These are phyloP conservation scores for Paelopatides confundens DNA, from an alignment of 53 echinoderm and acorn worm genomes.

Conservation along the genomic window DNA sequence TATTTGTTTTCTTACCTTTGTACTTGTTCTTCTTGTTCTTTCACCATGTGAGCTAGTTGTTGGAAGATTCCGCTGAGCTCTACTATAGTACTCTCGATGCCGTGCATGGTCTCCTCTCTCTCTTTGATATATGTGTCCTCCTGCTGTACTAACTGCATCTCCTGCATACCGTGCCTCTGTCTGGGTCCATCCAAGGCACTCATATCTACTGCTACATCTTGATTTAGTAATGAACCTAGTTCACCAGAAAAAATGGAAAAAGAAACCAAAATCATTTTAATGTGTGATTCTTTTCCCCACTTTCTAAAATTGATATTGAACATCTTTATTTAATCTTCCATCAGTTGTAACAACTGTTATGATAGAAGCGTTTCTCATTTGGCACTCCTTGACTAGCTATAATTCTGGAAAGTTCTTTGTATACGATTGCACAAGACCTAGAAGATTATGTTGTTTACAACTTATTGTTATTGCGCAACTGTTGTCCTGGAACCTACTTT, in stretches of 20 bases:
- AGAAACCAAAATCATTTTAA: no score
- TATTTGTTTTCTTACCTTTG: conserved; percentile 97
- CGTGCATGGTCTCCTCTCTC: conserved; percentile 95
- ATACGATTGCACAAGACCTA: no score
- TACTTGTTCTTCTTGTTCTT: conserved; percentile 97
- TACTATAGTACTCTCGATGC: conserved; percentile 96
- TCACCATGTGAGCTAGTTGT: conserved; percentile 97
- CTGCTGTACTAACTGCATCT: conserved; percentile 90
- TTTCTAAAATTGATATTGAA: no score
- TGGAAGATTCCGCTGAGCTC: conserved; percentile 97
- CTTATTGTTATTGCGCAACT: no score
- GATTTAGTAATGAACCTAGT: conserved; percentile 77
- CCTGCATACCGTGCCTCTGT: conserved; percentile 65
- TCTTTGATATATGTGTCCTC: conserved; percentile 93
- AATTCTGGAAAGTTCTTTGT: no score
- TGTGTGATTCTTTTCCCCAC: no score
- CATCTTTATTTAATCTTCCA: no score
- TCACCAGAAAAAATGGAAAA: neutral
- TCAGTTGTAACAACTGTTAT: no score
- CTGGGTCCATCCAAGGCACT: conserved; percentile 78
- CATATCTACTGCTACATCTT: conserved; percentile 93
- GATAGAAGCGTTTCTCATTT: no score
- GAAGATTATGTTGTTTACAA: no score
- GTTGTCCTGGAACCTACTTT: no score
- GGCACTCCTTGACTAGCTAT: no score